Percentiles rank a stretch among this genome's conserved stretches.
Evolutionary conservation across 2,888 invertebrate genomes (phyloP).

Genomic region (Drosophila percnosoma): DNA sequence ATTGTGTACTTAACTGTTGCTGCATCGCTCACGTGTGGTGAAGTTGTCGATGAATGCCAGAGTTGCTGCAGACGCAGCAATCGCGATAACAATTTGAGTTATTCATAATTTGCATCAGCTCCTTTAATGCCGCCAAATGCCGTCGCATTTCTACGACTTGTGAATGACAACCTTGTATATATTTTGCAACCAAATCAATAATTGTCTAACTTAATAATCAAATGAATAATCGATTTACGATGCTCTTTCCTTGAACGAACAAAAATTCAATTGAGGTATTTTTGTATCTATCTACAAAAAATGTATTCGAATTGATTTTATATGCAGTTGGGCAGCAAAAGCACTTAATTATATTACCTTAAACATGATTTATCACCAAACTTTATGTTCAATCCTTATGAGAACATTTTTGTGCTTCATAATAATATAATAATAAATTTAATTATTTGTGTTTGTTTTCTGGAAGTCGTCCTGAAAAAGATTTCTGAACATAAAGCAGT

Average conservation of each 20-base stretch:
- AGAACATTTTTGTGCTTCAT: slow-evolving; percentile 2
- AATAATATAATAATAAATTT: not conserved
- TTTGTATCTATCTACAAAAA: not conserved
- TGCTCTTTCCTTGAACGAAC: not conserved
- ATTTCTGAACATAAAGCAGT: slow-evolving; percentile 25
- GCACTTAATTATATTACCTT: slow-evolving; percentile 43
- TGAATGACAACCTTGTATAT: not conserved
- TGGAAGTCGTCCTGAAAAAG: slow-evolving; percentile 17
- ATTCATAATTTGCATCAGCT: not conserved
- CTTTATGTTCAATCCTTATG: slow-evolving; percentile 14
- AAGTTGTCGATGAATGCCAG: slow-evolving; percentile 20
- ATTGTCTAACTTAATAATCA: not conserved
- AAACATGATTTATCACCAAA: slow-evolving; percentile 28
- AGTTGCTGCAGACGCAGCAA: slow-evolving; percentile 12
- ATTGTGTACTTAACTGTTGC: slow-evolving; percentile 7
- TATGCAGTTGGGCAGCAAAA: slow-evolving; percentile 14
- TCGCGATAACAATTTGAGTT: slow-evolving; percentile 1
- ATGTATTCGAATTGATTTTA: not conserved
- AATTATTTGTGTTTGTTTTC: slow-evolving; percentile 4
- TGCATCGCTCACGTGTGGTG: slow-evolving; percentile 16
- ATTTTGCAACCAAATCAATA: not conserved
- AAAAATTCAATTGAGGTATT: not conserved
- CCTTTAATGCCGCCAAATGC: not conserved
- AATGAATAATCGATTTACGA: not conserved
- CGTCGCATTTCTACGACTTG: not conserved